Percentiles rank a stretch among this genome's conserved stretches.
phyloP scores from a whole-genome alignment of 2,797 vertebrate genomes.

The Pampus argenteus region DNA sequence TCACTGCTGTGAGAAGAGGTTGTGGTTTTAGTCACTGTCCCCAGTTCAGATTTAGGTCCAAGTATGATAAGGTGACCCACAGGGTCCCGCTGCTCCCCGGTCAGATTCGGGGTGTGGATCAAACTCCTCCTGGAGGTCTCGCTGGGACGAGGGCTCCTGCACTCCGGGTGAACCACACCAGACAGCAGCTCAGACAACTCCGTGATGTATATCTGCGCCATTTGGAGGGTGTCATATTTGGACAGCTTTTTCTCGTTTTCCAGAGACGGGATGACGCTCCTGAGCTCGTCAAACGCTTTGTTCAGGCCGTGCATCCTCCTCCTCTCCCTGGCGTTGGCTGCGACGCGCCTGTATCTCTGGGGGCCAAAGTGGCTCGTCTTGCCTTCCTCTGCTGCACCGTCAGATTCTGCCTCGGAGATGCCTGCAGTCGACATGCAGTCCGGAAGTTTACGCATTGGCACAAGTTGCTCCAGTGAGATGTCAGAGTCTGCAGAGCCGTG shows the following conservation, averaged over 20 bases:
- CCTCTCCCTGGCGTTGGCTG: constrained; percentile 88
- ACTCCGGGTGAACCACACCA: constrained; percentile 78
- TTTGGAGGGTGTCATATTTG: constrained; percentile 89
- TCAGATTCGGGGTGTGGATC: constrained; percentile 56
- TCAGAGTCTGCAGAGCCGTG: constrained; percentile 56
- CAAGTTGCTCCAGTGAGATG: constrained; percentile 63
- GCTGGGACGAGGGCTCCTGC: constrained; percentile 49
- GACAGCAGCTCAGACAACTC: constrained; percentile 86
- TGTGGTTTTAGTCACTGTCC: constrained; percentile 55
- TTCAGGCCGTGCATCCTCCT: constrained; percentile 89
- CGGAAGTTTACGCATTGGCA: constrained; percentile 51
- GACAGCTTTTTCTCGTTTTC: constrained; percentile 89
- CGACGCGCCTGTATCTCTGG: constrained; percentile 84
- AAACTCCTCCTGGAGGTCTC: constrained; percentile 63
- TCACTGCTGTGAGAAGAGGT: constrained; percentile 81
- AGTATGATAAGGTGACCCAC: constrained; percentile 80
- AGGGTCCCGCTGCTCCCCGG: constrained; percentile 57
- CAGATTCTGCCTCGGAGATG: constrained; percentile 39
- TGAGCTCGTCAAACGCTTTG: constrained; percentile 86
- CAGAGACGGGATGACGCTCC: constrained; percentile 87
- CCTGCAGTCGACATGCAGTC: constrained; percentile 40
- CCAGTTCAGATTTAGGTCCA: constrained; percentile 68
- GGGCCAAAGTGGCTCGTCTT: constrained; percentile 65
- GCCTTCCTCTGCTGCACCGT: constrained; percentile 34
- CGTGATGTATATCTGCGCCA: constrained; percentile 90